A percentile compares a stretch with the other conserved stretches of the same genome.
Evolutionary conservation across 2,113 vertebrate genomes (phyloP).

Genomic region (Coracopsis vasa): DNA sequence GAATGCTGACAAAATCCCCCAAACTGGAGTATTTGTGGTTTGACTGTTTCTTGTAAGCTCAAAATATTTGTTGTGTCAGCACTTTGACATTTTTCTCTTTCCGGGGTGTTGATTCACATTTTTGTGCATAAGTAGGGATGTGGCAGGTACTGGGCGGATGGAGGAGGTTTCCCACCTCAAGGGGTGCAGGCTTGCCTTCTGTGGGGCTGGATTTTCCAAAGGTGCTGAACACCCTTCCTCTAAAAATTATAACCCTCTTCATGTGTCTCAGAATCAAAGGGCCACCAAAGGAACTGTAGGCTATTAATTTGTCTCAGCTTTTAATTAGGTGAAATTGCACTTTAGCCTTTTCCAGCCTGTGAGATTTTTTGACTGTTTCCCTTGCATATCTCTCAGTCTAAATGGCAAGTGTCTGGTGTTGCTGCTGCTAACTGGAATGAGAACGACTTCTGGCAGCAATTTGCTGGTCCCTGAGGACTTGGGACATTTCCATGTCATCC

Average conservation of each 20-base stretch:
- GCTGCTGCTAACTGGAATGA: constrained; percentile 1
- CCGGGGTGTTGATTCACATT: neutral
- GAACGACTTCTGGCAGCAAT: constrained; percentile 21
- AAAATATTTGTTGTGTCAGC: neutral
- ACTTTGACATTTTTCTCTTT: neutral
- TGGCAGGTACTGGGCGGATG: neutral
- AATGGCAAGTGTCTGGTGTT: constrained; percentile 30
- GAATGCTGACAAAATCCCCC: neutral
- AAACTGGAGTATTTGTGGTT: neutral
- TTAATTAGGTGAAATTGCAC: constrained; percentile 23
- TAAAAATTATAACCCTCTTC: neutral
- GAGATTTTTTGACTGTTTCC: constrained; percentile 7
- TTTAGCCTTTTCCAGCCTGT: constrained; percentile 8
- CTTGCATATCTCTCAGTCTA: neutral
- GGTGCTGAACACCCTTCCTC: neutral
- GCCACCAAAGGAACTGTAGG: neutral
- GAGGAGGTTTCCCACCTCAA: neutral
- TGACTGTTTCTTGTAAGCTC: neutral
- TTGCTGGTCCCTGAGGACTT: constrained; percentile 12
- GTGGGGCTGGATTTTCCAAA: neutral
- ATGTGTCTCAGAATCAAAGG: constrained; percentile 1
- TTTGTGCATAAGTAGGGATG: neutral
- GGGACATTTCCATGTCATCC: constrained; percentile 34
- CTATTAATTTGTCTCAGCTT: constrained; percentile 7
- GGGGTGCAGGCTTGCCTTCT: neutral